These are phyloP conservation scores for Ispidina picta DNA, from an alignment of 2,797 vertebrate genomes.

Conservation along the genomic window DNA sequence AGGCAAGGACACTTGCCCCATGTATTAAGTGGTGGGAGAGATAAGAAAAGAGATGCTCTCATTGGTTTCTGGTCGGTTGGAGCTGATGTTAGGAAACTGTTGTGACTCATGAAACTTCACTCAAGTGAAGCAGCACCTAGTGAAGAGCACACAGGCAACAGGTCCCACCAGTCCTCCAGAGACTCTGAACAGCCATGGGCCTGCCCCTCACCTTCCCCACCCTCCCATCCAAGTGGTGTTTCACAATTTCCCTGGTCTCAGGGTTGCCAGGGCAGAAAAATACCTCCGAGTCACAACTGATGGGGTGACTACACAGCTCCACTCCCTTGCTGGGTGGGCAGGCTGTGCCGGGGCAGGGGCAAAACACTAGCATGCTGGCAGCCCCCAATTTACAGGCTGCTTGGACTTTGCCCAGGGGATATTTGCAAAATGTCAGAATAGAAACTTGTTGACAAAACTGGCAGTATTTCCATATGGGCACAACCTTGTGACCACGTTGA, in stretches of 20 bases:
- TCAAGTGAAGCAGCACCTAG: background rate
- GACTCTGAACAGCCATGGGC: background rate
- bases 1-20: background rate
- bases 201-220: background rate
- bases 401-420: constrained; percentile 47
- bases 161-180: background rate
- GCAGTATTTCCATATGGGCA: background rate
- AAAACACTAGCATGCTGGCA: background rate
- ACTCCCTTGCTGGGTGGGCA: background rate
- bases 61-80: background rate
- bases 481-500: background rate
- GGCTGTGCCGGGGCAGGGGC: fast-evolving
- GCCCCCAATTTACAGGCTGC: background rate
- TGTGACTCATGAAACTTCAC: constrained; percentile 31
- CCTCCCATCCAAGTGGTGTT: background rate
- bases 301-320: background rate
- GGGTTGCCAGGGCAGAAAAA: background rate
- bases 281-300: background rate
- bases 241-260: background rate
- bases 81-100: background rate
- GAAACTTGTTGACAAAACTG: constrained; percentile 59
- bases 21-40: background rate
- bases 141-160: background rate
- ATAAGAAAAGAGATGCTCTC: constrained; percentile 8
- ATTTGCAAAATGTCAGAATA: constrained; percentile 56